Evolutionary conservation across 2,888 invertebrate species (phyloP).

Genomic region (Leptinotarsa haldemani): DNA sequence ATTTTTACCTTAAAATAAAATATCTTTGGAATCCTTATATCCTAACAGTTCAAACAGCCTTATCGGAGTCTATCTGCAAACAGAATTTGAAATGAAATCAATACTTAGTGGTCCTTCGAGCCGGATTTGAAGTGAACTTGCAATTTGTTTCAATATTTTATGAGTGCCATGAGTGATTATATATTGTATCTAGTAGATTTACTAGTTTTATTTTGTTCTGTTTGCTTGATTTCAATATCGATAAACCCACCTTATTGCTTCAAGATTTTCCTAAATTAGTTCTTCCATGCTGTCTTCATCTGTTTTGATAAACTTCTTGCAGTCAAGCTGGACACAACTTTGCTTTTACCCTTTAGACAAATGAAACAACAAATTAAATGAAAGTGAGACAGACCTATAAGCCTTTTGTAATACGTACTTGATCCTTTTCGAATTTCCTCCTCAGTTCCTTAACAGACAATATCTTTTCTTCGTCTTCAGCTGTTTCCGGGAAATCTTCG

Average conservation of each 20-base stretch:
- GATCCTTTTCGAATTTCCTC: constrained; percentile 56
- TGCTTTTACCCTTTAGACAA: constrained; percentile 45
- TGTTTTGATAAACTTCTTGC: constrained; percentile 82
- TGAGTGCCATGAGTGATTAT: no score
- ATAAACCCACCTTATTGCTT: not conserved
- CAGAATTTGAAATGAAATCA: not conserved
- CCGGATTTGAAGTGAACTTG: not conserved
- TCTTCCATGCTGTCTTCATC: constrained; percentile 77
- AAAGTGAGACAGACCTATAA: not conserved
- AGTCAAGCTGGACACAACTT: constrained; percentile 78
- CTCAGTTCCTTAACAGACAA: constrained; percentile 58
- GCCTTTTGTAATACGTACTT: constrained; percentile 50
- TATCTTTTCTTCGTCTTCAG: constrained; percentile 39
- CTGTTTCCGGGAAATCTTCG: constrained; percentile 10
- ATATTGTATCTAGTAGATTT: no score
- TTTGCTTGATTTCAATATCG: not conserved
- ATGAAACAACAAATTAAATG: constrained; percentile 24
- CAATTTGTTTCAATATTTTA: no score
- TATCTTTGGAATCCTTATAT: constrained; percentile 41
- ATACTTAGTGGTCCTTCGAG: not conserved
- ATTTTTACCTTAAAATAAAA: constrained; percentile 31
- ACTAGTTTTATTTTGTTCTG: no score
- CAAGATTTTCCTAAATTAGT: constrained; percentile 29
- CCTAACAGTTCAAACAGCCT: not conserved
- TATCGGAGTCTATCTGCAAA: not conserved